Evolutionary conservation across 2,888 invertebrate species (phyloP).

Genomic region (Diogma glabrata): DNA sequence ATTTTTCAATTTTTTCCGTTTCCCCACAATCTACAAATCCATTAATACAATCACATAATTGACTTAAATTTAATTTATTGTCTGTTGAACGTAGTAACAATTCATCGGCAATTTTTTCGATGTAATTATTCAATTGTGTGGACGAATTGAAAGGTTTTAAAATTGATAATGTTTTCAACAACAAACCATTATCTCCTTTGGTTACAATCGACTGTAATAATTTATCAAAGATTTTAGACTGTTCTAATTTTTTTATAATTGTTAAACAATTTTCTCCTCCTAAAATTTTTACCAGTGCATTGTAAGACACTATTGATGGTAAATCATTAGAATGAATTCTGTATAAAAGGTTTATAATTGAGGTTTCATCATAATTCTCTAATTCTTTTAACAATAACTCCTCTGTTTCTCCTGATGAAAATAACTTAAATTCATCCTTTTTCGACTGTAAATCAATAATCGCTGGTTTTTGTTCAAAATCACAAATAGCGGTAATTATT

Average conservation of each 20-base stretch:
- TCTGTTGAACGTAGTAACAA: constrained; percentile 47
- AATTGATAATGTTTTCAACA: constrained; percentile 35
- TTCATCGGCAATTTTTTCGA: constrained; percentile 47
- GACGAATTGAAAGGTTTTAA: constrained; percentile 27
- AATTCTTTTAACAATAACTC: neutral
- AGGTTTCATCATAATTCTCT: neutral
- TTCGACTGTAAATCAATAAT: neutral
- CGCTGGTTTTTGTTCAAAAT: neutral
- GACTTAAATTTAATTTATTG: constrained; percentile 43
- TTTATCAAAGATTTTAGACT: constrained; percentile 32
- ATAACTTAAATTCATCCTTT: no score
- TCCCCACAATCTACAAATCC: constrained; percentile 35
- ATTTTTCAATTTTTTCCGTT: constrained; percentile 45
- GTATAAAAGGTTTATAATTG: constrained; percentile 29
- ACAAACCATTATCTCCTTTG: constrained; percentile 30
- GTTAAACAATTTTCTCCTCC: constrained; percentile 32
- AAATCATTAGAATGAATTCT: constrained; percentile 38
- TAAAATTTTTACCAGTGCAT: constrained; percentile 37
- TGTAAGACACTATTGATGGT: constrained; percentile 35
- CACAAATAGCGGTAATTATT: no score
- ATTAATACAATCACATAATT: constrained; percentile 46
- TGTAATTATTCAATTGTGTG: no score
- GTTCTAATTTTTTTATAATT: constrained; percentile 15
- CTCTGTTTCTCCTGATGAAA: no score
- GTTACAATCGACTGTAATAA: constrained; percentile 38